Conservation (phyloP, 2,113 vertebrate genomes). For the Melanerpes formicivorus region DNA sequence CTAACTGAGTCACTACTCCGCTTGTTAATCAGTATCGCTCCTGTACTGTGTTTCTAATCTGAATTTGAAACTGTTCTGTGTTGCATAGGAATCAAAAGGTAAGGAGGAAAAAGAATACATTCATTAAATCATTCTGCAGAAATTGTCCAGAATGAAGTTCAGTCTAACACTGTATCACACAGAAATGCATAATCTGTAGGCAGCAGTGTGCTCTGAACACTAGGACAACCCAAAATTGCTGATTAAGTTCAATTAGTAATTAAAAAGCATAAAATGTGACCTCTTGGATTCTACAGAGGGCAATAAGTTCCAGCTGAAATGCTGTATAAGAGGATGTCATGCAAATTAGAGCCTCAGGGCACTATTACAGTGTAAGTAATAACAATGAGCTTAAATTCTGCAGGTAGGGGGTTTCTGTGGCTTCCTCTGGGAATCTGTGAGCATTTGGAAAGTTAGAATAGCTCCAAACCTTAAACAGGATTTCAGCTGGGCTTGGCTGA, state of each 20-base stretch:
- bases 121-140: not conserved
- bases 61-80: not conserved
- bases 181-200: not conserved
- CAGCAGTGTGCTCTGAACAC: not conserved
- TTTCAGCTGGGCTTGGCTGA: not conserved
- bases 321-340: not conserved
- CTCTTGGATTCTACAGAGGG: not conserved
- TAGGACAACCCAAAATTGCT: not conserved
- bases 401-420: not conserved
- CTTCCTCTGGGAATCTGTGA: not conserved
- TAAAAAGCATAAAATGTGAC: not conserved
- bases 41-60: not conserved
- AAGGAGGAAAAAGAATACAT: not conserved
- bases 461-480: not conserved
- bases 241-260: conserved; percentile 10
- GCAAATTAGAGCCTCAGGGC: conserved; percentile 22
- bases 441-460: not conserved
- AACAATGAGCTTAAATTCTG: not conserved
- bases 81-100: conserved; percentile 8
- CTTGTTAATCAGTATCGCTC: not conserved
- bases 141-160: not conserved
- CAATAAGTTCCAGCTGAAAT: not conserved
- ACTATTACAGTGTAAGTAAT: not conserved
- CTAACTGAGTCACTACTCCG: not conserved
- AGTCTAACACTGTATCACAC: accelerated